A percentile compares a stretch with the other conserved stretches of the same genome.
Evolutionary conservation across 2,888 invertebrate species (phyloP).

Genomic region (Caradrina clavipalpis): DNA sequence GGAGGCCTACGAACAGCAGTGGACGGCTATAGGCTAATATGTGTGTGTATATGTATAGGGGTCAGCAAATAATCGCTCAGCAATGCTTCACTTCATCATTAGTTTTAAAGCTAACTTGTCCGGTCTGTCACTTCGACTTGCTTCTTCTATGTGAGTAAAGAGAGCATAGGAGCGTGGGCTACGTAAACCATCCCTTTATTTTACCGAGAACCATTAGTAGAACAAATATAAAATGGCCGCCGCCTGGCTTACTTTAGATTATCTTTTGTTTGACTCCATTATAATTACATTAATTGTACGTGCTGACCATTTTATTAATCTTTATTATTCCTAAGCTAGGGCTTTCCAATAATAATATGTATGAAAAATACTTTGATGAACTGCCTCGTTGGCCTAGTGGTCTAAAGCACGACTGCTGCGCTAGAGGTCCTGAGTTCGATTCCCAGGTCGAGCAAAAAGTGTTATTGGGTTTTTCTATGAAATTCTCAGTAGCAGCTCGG

Average conservation of each 20-base stretch:
- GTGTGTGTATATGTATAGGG: no score
- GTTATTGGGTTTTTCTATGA: no score
- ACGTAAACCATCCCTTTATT: constrained; percentile 45
- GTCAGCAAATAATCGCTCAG: no score
- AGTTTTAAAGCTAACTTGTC: no score
- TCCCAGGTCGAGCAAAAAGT: no score
- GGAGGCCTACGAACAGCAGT: no score
- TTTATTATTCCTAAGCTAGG: not conserved
- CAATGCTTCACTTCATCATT: no score
- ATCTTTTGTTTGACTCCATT: constrained; percentile 47
- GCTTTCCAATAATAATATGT: not conserved
- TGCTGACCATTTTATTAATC: constrained; percentile 10
- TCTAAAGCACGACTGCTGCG: no score
- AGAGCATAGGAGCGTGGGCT: constrained; percentile 26
- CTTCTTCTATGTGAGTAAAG: not conserved
- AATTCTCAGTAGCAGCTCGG: no score
- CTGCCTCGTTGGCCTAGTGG: no score
- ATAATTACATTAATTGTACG: constrained; percentile 19
- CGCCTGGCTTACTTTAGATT: constrained; percentile 32
- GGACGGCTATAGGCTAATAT: no score
- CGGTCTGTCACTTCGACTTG: not conserved
- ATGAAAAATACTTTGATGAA: not conserved
- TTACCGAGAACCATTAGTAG: constrained; percentile 46
- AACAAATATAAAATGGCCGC: constrained; percentile 48
- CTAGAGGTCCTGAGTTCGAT: no score